Evolutionary conservation across 2,113 vertebrate species (phyloP).

Genomic region (Mugil cephalus): DNA sequence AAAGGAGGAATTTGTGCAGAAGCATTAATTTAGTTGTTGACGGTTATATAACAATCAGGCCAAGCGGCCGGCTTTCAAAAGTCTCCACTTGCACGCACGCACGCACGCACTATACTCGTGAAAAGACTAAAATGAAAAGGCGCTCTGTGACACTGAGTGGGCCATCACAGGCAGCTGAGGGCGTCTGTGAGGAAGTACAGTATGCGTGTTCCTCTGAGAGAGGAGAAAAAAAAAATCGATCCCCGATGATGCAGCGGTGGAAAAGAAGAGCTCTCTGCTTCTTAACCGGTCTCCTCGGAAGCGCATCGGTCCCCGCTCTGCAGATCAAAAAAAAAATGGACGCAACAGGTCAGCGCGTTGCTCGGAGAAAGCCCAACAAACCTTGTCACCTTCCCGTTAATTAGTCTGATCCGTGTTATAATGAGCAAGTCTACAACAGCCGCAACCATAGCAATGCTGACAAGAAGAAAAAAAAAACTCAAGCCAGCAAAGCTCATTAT

Average conservation of each 20-base stretch:
- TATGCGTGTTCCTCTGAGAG: slow-evolving; percentile 16
- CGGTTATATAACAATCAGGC: slow-evolving; percentile 40
- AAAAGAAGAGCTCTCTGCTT: slow-evolving; percentile 29
- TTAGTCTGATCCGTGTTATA: slow-evolving; percentile 36
- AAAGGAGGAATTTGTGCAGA: slow-evolving; percentile 40
- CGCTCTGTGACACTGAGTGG: slow-evolving; percentile 20
- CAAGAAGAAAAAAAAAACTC: background rate
- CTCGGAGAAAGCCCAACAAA: slow-evolving; percentile 21
- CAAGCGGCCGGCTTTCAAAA: slow-evolving; percentile 10
- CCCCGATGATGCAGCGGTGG: slow-evolving; percentile 33
- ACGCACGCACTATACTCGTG: background rate
- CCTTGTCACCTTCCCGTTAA: slow-evolving; percentile 17
- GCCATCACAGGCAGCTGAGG: background rate
- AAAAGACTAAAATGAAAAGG: slow-evolving; percentile 16
- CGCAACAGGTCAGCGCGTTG: slow-evolving; percentile 40
- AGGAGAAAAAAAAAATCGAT: slow-evolving; percentile 27
- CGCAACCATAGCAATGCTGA: background rate
- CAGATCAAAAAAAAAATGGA: background rate
- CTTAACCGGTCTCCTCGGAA: slow-evolving; percentile 68
- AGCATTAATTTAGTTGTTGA: slow-evolving; percentile 59
- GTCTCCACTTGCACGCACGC: slow-evolving; percentile 36
- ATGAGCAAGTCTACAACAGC: slow-evolving; percentile 11
- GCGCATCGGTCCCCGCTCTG: slow-evolving; percentile 3
- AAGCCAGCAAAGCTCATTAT: slow-evolving; percentile 8
- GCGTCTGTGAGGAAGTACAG: slow-evolving; percentile 17